A percentile compares a stretch with the other conserved stretches of the same genome.
Evolutionary conservation across 2,888 invertebrate genomes (phyloP).

Genomic region (Brenthis ino): DNA sequence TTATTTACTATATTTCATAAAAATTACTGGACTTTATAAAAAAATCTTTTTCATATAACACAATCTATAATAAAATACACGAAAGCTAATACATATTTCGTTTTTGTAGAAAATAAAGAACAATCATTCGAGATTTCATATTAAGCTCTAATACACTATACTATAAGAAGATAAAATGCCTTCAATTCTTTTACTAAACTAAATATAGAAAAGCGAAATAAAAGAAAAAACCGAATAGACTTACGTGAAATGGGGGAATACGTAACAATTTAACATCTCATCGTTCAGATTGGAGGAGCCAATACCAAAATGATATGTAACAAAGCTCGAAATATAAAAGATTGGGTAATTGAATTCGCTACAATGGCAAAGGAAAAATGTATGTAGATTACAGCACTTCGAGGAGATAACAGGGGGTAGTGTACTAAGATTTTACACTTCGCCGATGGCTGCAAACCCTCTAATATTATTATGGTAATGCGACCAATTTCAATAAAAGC

Average conservation of each 20-base stretch:
- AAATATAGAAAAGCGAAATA: conserved; percentile 30
- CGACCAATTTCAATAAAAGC: conserved; percentile 80
- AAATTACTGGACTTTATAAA: no score
- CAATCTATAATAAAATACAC: neutral
- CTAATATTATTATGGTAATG: conserved; percentile 81
- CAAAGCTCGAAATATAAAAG: conserved; percentile 63
- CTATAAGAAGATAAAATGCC: conserved; percentile 8
- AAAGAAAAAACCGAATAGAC: conserved; percentile 33
- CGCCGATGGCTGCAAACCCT: conserved; percentile 77
- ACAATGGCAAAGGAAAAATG: conserved; percentile 62
- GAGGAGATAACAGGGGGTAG: conserved; percentile 60
- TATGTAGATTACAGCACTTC: conserved; percentile 61
- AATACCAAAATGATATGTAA: conserved; percentile 43
- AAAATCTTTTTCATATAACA: no score
- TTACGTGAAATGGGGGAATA: conserved; percentile 34
- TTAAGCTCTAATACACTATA: conserved; percentile 24
- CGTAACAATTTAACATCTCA: conserved; percentile 39
- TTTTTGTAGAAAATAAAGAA: conserved; percentile 15
- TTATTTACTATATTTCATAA: no score
- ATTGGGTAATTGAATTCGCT: conserved; percentile 72
- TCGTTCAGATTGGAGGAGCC: conserved; percentile 40
- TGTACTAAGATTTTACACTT: conserved; percentile 74
- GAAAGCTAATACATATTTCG: conserved; percentile 13
- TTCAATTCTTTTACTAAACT: conserved; percentile 19
- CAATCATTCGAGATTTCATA: conserved; percentile 17